Conservation (phyloP, 2,888 invertebrate genomes). For the Drosophila merina region DNA sequence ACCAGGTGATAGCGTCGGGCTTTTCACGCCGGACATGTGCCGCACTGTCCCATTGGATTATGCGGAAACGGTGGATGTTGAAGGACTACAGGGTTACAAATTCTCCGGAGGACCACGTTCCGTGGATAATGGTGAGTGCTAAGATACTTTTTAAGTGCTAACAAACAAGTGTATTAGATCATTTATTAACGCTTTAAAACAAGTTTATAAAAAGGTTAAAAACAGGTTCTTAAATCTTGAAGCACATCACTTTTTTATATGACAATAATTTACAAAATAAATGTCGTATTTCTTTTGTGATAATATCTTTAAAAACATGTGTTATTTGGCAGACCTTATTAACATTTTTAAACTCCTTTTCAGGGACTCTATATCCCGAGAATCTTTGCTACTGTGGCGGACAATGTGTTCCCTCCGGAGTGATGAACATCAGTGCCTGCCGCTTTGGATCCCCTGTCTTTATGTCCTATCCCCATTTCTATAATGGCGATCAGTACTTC, state of each 20-base stretch:
- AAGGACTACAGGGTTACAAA: conserved; percentile 88
- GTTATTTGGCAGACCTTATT: background rate
- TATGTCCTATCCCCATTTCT: conserved; percentile 93
- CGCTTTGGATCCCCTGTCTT: conserved; percentile 92
- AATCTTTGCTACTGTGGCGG: conserved; percentile 91
- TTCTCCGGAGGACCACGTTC: conserved; percentile 87
- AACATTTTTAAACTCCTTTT: background rate
- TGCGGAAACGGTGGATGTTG: conserved; percentile 85
- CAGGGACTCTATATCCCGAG: conserved; percentile 86
- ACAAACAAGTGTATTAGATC: no score
- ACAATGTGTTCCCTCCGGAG: conserved; percentile 89
- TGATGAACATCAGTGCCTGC: conserved; percentile 91
- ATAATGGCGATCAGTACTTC: conserved; percentile 89
- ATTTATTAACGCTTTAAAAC: background rate
- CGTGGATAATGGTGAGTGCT: conserved; percentile 87
- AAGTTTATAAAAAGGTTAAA: background rate
- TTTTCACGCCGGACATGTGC: conserved; percentile 92
- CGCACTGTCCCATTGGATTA: conserved; percentile 88
- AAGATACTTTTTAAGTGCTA: background rate
- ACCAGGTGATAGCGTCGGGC: conserved; percentile 85
- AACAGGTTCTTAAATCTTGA: background rate
- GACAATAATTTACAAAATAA: no score
- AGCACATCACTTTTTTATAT: background rate
- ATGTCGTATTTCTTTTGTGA: no score
- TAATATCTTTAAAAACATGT: no score